Percentiles rank a stretch among this genome's conserved stretches.
Evolutionary conservation across 2,797 vertebrate genomes (phyloP).

Genomic region (Threskiornis aethiopicus): DNA sequence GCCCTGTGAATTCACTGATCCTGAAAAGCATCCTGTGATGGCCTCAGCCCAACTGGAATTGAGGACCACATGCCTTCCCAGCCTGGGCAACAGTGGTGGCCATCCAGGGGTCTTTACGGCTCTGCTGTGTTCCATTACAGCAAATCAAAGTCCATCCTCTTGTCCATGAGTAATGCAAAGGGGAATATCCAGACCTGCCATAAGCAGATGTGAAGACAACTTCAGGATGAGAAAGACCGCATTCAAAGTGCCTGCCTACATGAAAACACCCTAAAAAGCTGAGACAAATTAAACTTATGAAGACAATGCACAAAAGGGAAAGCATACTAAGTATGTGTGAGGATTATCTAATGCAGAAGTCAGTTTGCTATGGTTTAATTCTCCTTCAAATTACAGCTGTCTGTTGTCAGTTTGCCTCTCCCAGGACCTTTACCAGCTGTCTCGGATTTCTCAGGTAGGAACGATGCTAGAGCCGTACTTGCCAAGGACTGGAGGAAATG

Average conservation of each 20-base stretch:
- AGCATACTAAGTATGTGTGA: background rate
- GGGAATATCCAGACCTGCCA: background rate
- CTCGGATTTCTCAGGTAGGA: background rate
- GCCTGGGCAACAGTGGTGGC: background rate
- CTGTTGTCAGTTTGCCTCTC: background rate
- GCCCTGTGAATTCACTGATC: background rate
- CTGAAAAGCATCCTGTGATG: background rate
- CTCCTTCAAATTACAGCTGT: background rate
- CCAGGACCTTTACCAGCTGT: background rate
- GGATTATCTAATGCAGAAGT: background rate
- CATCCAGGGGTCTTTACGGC: accelerated
- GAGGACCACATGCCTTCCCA: background rate
- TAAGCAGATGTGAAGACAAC: background rate
- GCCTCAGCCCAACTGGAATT: background rate
- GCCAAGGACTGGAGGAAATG: background rate
- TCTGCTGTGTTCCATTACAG: background rate
- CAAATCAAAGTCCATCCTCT: background rate
- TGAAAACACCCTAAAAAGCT: background rate
- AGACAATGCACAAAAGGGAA: background rate
- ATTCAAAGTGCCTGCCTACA: background rate
- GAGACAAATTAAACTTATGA: background rate
- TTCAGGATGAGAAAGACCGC: background rate
- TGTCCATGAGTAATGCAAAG: background rate
- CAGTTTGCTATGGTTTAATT: background rate
- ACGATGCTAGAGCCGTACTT: background rate